Evolutionary conservation across 2,888 invertebrate species (phyloP).

Genomic region (Ichneumoninae sp.): DNA sequence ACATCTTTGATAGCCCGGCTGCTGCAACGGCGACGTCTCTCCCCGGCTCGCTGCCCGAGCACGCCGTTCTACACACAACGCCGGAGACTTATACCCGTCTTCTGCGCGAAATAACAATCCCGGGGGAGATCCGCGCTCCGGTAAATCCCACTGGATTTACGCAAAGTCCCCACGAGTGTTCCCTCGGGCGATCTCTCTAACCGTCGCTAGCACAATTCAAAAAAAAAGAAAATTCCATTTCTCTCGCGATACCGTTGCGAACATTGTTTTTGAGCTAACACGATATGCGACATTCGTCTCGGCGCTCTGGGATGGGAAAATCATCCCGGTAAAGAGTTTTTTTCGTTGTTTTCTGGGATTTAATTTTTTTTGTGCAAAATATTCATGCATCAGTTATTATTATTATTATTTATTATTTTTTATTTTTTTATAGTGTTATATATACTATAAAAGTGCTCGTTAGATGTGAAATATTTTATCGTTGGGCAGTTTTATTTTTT

Average conservation of each 20-base stretch:
- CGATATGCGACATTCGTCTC: too few species aligned
- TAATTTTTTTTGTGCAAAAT: too few species aligned
- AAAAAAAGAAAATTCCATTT: neutral
- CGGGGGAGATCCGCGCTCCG: constrained; percentile 25
- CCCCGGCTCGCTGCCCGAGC: constrained; percentile 5
- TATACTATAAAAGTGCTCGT: too few species aligned
- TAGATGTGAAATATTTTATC: too few species aligned
- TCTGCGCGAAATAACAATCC: constrained; percentile 29
- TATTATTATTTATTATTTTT: too few species aligned
- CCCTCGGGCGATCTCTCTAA: constrained; percentile 1
- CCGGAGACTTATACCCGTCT: neutral
- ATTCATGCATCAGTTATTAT: too few species aligned
- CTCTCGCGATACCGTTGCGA: neutral
- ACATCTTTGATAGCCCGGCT: constrained; percentile 48
- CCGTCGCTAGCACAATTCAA: neutral
- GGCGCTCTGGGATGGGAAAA: too few species aligned
- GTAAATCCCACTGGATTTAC: constrained; percentile 48
- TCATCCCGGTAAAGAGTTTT: too few species aligned
- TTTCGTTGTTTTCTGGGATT: too few species aligned
- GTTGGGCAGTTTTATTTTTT: too few species aligned
- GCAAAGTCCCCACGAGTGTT: constrained; percentile 33
- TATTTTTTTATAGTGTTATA: too few species aligned
- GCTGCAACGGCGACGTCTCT: neutral
- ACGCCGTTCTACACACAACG: neutral
- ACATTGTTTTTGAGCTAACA: neutral